Evolutionary conservation across 2,888 invertebrate species (phyloP).

Genomic region (Palloptera scutellata): DNA sequence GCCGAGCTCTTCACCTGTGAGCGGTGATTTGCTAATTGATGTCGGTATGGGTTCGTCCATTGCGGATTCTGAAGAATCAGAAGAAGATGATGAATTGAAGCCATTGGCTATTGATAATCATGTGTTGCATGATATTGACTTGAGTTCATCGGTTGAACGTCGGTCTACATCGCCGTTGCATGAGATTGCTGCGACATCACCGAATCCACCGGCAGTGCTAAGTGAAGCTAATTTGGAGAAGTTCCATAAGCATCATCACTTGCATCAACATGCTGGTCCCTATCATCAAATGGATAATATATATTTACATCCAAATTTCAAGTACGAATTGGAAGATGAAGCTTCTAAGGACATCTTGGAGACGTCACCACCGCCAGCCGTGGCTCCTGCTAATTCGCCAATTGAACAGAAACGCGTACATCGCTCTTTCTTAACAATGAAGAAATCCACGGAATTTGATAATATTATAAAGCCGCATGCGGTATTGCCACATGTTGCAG

Average conservation of each 20-base stretch:
- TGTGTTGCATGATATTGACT: conserved; percentile 53
- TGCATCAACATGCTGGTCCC: conserved; percentile 22
- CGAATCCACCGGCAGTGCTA: conserved; percentile 39
- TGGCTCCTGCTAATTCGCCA: conserved; percentile 50
- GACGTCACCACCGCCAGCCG: conserved; percentile 50
- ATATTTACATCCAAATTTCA: conserved; percentile 58
- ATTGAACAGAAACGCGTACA: conserved; percentile 50
- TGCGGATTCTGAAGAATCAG: conserved; percentile 59
- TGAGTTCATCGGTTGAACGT: conserved; percentile 30
- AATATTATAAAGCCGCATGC: conserved; percentile 3
- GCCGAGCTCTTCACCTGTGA: conserved; percentile 40
- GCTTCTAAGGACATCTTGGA: conserved; percentile 33
- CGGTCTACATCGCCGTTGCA: conserved; percentile 38
- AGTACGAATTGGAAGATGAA: conserved; percentile 35
- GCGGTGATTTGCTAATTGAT: conserved; percentile 51
- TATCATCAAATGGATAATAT: conserved; percentile 52
- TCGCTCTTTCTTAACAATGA: conserved; percentile 54
- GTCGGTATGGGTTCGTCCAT: conserved; percentile 58
- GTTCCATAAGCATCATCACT: conserved; percentile 52
- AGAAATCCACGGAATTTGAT: conserved; percentile 41
- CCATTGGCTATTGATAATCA: conserved; percentile 63
- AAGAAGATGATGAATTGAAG: conserved; percentile 63
- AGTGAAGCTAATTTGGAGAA: conserved; percentile 60
- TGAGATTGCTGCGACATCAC: conserved; percentile 12
- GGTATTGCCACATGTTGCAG: conserved; percentile 25